These are phyloP conservation scores for Proales similis DNA, from an alignment of 1,140 invertebrate species.

Conservation along the genomic window DNA sequence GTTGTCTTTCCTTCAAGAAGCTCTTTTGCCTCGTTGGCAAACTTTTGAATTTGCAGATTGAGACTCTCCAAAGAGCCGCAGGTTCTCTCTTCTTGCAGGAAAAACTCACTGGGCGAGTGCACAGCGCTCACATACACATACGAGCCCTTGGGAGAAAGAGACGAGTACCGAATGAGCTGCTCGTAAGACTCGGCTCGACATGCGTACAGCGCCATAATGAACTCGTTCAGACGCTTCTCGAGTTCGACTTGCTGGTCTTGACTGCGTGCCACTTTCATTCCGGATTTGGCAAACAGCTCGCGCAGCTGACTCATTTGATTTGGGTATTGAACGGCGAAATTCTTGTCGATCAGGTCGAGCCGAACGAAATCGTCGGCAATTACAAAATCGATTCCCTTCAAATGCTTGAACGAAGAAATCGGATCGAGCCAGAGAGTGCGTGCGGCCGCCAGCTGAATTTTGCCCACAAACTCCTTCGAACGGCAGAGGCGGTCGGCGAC, in stretches of 20 bases:
- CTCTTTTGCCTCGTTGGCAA: not conserved
- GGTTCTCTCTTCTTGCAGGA: slow-evolving; percentile 1
- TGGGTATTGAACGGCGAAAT: slow-evolving; percentile 16
- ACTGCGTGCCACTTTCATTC: not conserved
- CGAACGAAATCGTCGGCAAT: slow-evolving; percentile 5
- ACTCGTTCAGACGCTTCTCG: not conserved
- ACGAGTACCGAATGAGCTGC: not conserved
- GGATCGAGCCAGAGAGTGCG: slow-evolving; percentile 19
- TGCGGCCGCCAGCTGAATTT: slow-evolving; percentile 20
- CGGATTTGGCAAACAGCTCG: slow-evolving; percentile 10
- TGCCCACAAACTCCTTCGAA: slow-evolving; percentile 28
- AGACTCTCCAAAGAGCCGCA: not conserved
- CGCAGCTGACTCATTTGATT: slow-evolving; percentile 3
- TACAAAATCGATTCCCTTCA: slow-evolving; percentile 8
- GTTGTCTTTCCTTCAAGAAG: slow-evolving; percentile 2
- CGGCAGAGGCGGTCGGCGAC: not conserved
- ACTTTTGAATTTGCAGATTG: slow-evolving; percentile 12
- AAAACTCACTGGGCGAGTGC: not conserved
- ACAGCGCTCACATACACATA: slow-evolving; percentile 7
- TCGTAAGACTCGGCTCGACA: too few species aligned
- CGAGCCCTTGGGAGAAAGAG: slow-evolving; percentile 6
- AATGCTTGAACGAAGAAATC: slow-evolving; percentile 16
- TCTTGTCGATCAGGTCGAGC: slow-evolving; percentile 10
- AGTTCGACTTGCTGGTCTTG: slow-evolving; percentile 17
- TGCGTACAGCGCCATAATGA: too few species aligned